A percentile compares a stretch with the other conserved stretches of the same genome.
Evolutionary conservation across 2,797 vertebrate genomes (phyloP).

Genomic region (Eutrigla gurnardus): DNA sequence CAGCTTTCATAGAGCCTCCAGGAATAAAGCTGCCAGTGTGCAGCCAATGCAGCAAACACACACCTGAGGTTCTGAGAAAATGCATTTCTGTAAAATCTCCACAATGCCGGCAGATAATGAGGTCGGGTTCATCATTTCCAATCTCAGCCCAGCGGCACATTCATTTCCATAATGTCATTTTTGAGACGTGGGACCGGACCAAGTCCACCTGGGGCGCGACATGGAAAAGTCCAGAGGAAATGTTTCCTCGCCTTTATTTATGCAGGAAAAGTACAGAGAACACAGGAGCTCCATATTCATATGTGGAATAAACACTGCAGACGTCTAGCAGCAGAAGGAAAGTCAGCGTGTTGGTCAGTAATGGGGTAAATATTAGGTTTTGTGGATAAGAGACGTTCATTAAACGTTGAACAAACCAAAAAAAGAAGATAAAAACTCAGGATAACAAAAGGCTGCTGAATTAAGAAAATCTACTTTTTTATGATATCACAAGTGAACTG

Average conservation of each 20-base stretch:
- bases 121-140: constrained; percentile 42
- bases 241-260: constrained; percentile 46
- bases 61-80: constrained; percentile 42
- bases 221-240: constrained; percentile 37
- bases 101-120: constrained; percentile 56
- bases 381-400: neutral
- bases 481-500: no score
- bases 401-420: neutral
- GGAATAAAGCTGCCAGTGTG: constrained; percentile 69
- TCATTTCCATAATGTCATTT: constrained; percentile 52
- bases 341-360: neutral
- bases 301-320: constrained; percentile 39
- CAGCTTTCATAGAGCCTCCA: constrained; percentile 59
- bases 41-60: constrained; percentile 35
- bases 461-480: no score
- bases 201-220: constrained; percentile 10
- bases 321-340: neutral
- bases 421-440: no score
- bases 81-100: constrained; percentile 31
- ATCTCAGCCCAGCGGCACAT: neutral
- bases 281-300: constrained; percentile 43
- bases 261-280: constrained; percentile 15
- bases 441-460: no score
- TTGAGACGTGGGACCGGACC: constrained; percentile 11
- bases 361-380: neutral